A percentile compares a stretch with the other conserved stretches of the same genome.
Conservation (phyloP, 2,888 invertebrate species). For the Agrotis exclamationis region DNA sequence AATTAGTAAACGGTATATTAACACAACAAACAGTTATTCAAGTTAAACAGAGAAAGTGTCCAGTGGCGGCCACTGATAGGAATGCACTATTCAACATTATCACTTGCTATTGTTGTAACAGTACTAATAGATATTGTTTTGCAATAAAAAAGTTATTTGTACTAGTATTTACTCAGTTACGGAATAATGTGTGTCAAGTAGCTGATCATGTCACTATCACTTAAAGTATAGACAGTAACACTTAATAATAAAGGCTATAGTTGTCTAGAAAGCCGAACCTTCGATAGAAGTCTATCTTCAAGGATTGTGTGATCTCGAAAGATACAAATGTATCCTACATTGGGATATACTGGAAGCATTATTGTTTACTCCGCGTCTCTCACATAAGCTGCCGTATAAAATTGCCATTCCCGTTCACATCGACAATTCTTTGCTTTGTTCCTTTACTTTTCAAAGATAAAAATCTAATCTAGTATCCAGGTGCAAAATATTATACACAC, state of each 20-base stretch:
- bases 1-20: constrained; percentile 21
- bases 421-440: background rate
- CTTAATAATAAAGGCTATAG: constrained; percentile 2
- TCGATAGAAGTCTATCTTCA: background rate
- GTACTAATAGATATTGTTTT: constrained; percentile 46
- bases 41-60: constrained; percentile 56
- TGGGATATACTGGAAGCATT: background rate
- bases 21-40: constrained; percentile 32
- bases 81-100: constrained; percentile 55
- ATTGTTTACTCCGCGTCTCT: background rate
- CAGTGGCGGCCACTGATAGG: constrained; percentile 46
- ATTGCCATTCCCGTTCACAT: background rate
- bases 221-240: background rate
- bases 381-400: background rate
- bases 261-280: background rate
- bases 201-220: background rate
- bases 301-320: constrained; percentile 4
- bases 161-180: constrained; percentile 32
- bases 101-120: constrained; percentile 30
- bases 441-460: background rate
- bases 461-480: background rate
- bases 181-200: constrained; percentile 36
- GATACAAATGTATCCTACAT: background rate
- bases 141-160: constrained; percentile 53
- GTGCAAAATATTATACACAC: no score